Evolutionary conservation across 2,888 invertebrate species (phyloP).

Genomic region (Eupeodes latifasciatus): DNA sequence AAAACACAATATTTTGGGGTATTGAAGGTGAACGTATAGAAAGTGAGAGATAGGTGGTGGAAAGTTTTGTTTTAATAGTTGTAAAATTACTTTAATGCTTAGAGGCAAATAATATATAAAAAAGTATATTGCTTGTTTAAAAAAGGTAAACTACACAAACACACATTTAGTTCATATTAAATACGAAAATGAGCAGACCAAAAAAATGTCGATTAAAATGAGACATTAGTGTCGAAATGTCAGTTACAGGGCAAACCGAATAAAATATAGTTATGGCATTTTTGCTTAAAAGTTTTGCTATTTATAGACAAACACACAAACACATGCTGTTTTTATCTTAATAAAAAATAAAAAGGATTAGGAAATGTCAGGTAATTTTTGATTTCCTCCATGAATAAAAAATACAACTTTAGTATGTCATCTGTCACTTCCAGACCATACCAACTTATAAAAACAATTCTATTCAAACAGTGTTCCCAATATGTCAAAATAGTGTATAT

Average conservation of each 20-base stretch:
- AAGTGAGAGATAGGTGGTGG: conserved; percentile 3
- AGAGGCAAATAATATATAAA: not conserved
- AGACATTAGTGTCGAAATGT: conserved; percentile 7
- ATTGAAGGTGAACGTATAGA: not conserved
- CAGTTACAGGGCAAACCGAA: not conserved
- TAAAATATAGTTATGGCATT: not conserved
- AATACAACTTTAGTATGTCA: too few relatives aligned
- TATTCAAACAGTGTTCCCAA: too few relatives aligned
- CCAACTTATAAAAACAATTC: too few relatives aligned
- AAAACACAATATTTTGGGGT: not conserved
- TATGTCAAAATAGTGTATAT: too few relatives aligned
- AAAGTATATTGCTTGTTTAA: not conserved
- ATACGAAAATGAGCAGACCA: not conserved
- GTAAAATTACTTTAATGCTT: conserved; percentile 56
- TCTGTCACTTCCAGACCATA: too few relatives aligned
- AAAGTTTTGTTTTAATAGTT: conserved; percentile 53
- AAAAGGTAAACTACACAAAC: too few relatives aligned
- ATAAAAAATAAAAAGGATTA: too few relatives aligned
- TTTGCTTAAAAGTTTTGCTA: too few relatives aligned
- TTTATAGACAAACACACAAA: too few relatives aligned
- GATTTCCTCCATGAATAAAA: too few relatives aligned
- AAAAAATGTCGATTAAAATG: not conserved
- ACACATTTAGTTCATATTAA: not conserved
- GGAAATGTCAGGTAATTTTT: too few relatives aligned
- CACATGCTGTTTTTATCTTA: too few relatives aligned